Percentiles rank a stretch among this genome's conserved stretches.
Evolutionary conservation across 2,113 vertebrate species (phyloP).

Genomic region (Crotalus viridis): DNA sequence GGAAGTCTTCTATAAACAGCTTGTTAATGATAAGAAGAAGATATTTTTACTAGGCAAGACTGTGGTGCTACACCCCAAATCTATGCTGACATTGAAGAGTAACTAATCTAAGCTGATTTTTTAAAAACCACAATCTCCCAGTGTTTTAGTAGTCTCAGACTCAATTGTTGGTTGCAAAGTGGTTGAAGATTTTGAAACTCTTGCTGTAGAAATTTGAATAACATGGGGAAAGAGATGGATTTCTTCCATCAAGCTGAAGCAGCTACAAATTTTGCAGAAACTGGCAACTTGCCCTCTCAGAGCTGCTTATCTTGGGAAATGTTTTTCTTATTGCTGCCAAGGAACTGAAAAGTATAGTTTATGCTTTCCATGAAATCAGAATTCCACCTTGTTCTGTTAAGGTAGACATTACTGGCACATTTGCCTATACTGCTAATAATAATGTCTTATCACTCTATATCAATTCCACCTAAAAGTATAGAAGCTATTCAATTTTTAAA

Average conservation of each 20-base stretch:
- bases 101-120: not conserved
- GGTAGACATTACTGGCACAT: not conserved
- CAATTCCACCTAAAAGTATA: not conserved
- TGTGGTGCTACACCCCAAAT: not conserved
- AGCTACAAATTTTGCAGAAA: not conserved
- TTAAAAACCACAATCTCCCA: not conserved
- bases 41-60: not conserved
- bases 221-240: not conserved
- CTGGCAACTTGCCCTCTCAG: not conserved
- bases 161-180: not conserved
- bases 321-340: not conserved
- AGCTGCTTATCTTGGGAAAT: not conserved
- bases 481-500: not conserved
- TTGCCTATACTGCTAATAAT: not conserved
- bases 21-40: not conserved
- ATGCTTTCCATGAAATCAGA: not conserved
- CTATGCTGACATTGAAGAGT: not conserved
- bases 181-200: not conserved
- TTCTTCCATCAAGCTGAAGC: not conserved
- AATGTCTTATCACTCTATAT: not conserved
- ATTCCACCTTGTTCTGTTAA: not conserved
- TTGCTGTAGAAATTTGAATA: not conserved
- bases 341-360: not conserved
- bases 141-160: not conserved
- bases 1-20: not conserved